phyloP scores from a whole-genome alignment of 1,140 invertebrate species.

The Drosophila navojoa region DNA sequence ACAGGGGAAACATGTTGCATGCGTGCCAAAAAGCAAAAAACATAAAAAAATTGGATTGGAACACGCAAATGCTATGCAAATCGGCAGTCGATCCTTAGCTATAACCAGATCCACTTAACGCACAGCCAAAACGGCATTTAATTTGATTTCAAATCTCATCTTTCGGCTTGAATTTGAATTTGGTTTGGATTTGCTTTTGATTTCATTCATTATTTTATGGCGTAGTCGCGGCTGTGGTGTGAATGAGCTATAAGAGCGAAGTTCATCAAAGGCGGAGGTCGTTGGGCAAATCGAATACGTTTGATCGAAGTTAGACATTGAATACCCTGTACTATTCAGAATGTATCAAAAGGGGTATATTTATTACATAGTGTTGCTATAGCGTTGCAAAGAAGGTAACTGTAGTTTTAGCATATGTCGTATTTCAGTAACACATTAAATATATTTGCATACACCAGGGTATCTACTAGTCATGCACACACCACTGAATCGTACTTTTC shows the following conservation, averaged over 20 bases:
- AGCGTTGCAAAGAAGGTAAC: no score
- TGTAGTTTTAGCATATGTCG: no score
- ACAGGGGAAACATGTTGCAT: slow-evolving; percentile 38
- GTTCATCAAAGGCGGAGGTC: slow-evolving; percentile 22
- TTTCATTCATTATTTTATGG: slow-evolving; percentile 75
- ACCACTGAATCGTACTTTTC: no score
- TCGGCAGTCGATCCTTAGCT: slow-evolving; percentile 23
- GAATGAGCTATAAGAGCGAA: slow-evolving; percentile 6
- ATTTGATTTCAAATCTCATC: slow-evolving; percentile 36
- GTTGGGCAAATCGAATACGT: slow-evolving; percentile 52
- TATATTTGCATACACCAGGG: no score
- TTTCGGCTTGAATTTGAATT: slow-evolving; percentile 58
- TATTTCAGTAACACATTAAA: no score
- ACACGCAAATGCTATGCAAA: slow-evolving; percentile 35
- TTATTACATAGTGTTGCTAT: no score
- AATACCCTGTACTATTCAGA: neutral
- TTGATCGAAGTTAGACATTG: slow-evolving; percentile 33
- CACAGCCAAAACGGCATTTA: slow-evolving; percentile 30
- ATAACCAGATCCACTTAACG: slow-evolving; percentile 75
- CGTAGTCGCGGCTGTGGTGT: neutral
- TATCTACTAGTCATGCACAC: no score
- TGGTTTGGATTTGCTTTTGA: slow-evolving; percentile 46
- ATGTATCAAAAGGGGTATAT: neutral
- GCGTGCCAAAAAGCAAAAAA: slow-evolving; percentile 52
- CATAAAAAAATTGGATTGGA: slow-evolving; percentile 54